Base-by-base conservation (phyloP, 2,888 invertebrate genomes). In the Caenorhabditis doughertyi region DNA sequence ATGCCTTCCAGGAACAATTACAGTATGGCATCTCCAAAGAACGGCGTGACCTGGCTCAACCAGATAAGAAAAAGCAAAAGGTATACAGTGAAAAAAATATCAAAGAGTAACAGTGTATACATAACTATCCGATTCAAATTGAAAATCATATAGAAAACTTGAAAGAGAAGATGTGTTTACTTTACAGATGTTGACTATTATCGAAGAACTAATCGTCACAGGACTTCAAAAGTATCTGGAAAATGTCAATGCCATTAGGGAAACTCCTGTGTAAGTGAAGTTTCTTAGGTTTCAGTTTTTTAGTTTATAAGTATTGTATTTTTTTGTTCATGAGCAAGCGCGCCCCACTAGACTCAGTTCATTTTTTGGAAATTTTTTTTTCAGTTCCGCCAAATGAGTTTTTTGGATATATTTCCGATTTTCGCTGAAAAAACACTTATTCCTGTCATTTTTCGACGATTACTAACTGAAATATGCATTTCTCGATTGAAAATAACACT, bases 1-100 rank as follows among this genome's bases (percentile, higher is more conserved):
- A 62, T 53, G 51, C 18, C n/a, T 4, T 27, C 1, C 72, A 62
- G 3, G 27, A 39, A 2, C 25, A 62, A 11, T 23, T 72, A 0
- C 51, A 62, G 8, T 72, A 62, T n/a, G 7, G 21, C 13, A 72
- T 72, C 2, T 51, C 72, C 4, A 72, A 62, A 21, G 72, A 72
- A 13, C 72, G 72, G 1, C n/a, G 18, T 27, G 53, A 53, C 0
- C 16, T 72, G n/a, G 13, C 21, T 0, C 2, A 39, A 11, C 49
- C 62, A n/a, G 39, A 21, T 9, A n/a, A 51, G 7, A 25, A 62
- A 13, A 21, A 23, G 21, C 8, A 27, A 18, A 39, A 47, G 35
- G 62, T 53, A 16, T n/a, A n/a, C n/a, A 49, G 60, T 23, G 32
- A 16, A 39, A 16, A 39, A 39, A 13, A 13, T 16, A 9, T 39